Evolutionary conservation across 2,113 vertebrate species (phyloP).

Genomic region (Bambusicola thoracicus): DNA sequence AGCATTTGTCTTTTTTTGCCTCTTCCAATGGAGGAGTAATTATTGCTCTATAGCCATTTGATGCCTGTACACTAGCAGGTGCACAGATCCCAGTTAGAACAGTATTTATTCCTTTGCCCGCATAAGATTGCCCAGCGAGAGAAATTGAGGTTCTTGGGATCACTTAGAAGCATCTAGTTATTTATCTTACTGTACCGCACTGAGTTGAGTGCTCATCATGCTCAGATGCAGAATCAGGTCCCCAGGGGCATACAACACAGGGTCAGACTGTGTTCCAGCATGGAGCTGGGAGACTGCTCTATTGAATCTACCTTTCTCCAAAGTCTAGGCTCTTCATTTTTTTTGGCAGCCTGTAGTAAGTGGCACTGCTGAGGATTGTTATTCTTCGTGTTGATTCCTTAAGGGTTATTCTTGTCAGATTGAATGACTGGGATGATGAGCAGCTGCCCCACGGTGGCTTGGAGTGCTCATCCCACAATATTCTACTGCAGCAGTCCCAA

Average conservation of each 20-base stretch:
- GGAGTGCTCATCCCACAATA: background rate
- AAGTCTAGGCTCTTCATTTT: background rate
- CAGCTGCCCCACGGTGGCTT: no score
- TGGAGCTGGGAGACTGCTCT: background rate
- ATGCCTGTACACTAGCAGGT: background rate
- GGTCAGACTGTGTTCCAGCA: no score
- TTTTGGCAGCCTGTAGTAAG: background rate
- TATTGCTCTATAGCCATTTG: background rate
- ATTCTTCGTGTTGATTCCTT: background rate
- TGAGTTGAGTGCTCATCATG: background rate
- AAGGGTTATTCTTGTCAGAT: background rate
- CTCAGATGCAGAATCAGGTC: background rate
- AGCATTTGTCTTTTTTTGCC: accelerated
- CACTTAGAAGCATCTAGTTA: background rate
- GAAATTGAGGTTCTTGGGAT: background rate
- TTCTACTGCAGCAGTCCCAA: background rate
- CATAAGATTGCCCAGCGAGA: background rate
- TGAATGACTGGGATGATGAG: background rate
- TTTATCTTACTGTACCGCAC: no score
- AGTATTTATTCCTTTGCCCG: background rate
- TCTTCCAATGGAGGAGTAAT: background rate
- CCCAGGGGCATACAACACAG: no score
- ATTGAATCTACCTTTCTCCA: background rate
- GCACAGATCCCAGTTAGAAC: background rate
- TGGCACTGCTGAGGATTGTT: background rate